phyloP scores from a whole-genome alignment of 1,140 invertebrate species.

The Sinella curviseta region DNA sequence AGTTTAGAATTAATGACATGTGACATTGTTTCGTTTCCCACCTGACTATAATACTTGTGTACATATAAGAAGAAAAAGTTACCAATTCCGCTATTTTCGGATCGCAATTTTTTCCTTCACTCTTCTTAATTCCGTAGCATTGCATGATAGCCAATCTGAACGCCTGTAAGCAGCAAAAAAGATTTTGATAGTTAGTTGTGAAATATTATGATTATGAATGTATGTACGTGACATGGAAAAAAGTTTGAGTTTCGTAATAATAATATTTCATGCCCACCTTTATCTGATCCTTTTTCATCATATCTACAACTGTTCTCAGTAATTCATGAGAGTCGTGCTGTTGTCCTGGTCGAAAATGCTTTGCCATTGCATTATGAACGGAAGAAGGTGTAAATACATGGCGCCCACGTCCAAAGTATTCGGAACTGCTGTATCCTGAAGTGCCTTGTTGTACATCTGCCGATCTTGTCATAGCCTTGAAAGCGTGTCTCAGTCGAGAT shows the following conservation, averaged over 20 bases:
- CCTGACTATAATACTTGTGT: too few relatives aligned
- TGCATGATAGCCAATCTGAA: slow-evolving; percentile 75
- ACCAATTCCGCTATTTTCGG: slow-evolving; percentile 71
- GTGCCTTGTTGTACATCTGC: slow-evolving; percentile 54
- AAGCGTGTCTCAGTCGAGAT: slow-evolving; percentile 35
- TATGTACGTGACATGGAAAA: too few relatives aligned
- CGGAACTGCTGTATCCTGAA: slow-evolving; percentile 65
- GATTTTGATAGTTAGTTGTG: slow-evolving; percentile 24
- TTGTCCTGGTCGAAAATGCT: slow-evolving; percentile 86
- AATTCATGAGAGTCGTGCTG: slow-evolving; percentile 97
- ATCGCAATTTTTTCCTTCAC: slow-evolving; percentile 59
- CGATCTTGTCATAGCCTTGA: slow-evolving; percentile 41
- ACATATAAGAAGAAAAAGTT: slow-evolving; percentile 52
- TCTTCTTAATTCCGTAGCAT: slow-evolving; percentile 67
- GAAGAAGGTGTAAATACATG: slow-evolving; percentile 68
- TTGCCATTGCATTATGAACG: slow-evolving; percentile 73
- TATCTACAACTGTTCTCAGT: slow-evolving; percentile 60
- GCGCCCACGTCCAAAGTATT: slow-evolving; percentile 56
- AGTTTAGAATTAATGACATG: background rate
- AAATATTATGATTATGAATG: background rate
- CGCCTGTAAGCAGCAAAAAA: slow-evolving; percentile 58
- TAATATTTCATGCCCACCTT: slow-evolving; percentile 30
- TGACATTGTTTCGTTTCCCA: too few relatives aligned
- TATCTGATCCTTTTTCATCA: slow-evolving; percentile 49
- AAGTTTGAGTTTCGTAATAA: background rate